Percentiles rank a stretch among this genome's conserved stretches.
Evolutionary conservation across 2,888 invertebrate species (phyloP).

Genomic region (Mycalesis mineus): DNA sequence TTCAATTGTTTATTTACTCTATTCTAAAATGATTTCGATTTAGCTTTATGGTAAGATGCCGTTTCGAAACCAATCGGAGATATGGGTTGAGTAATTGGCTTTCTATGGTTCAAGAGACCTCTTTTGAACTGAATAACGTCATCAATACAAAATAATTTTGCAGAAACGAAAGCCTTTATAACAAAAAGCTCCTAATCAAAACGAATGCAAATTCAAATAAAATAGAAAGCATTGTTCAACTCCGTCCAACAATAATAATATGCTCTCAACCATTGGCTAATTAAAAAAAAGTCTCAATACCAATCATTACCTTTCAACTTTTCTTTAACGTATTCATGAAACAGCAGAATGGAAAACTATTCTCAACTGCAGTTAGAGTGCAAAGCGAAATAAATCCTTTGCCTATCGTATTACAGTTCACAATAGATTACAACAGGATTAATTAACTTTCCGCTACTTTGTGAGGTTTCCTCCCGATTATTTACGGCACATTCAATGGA

Average conservation of each 20-base stretch:
- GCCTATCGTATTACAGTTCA: slow-evolving; percentile 1
- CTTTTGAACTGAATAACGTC: no score
- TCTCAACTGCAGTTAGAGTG: slow-evolving; percentile 3
- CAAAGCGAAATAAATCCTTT: slow-evolving; percentile 8
- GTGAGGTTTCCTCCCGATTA: slow-evolving; percentile 15
- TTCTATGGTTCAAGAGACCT: no score
- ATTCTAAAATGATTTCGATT: no score
- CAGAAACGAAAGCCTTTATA: no score
- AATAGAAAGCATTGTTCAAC: no score
- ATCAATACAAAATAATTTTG: no score
- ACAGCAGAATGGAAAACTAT: slow-evolving; percentile 12
- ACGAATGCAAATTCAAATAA: no score
- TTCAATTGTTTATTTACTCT: no score
- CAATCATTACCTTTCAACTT: slow-evolving; percentile 9
- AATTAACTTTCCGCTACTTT: slow-evolving; percentile 19
- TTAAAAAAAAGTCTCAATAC: slow-evolving; percentile 5
- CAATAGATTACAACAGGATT: slow-evolving; percentile 6
- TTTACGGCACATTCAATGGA: slow-evolving; percentile 18
- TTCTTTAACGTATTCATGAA: slow-evolving; percentile 9
- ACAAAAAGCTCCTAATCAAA: no score
- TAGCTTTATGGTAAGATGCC: no score
- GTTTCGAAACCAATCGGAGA: no score
- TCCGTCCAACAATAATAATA: not conserved
- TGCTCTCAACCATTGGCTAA: not conserved
- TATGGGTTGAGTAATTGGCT: no score